Evolutionary conservation across 2,888 invertebrate species (phyloP), one percentile per base, ranked within the genome.

Genomic region (Gnatocerus cornutus): DNA sequence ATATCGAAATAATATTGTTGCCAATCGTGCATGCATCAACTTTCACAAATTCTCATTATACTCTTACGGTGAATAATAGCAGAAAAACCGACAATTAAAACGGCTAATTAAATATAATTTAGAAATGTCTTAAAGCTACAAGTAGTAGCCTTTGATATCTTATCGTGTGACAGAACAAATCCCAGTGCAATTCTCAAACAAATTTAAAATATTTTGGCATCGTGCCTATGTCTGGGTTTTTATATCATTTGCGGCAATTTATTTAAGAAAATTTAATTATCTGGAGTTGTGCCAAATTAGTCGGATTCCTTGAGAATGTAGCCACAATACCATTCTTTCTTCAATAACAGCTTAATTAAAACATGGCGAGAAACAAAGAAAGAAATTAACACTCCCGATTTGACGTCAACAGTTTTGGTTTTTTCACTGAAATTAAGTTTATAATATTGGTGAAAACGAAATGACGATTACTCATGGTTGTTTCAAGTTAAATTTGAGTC

Each of bases 251-350:
- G 77, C 72, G 71, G 78, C 76, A 79, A 81, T 81, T 80, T 80
- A 81, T 81, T 81, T 79, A 76, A 74, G 79, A 80, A 80, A 77
- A 73, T 81, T 81, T 82, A 82, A 82, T 83, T 81, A 79, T 77
- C 77, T 83, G 81, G 81, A 77, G 50, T 4, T 6, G 21, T 41
- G 72, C 81, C 82, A 82, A 82, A 81, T 81, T 81, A 79, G 79
- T 77, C 74, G 72, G 76, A 79, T 80, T 80, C 79, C 79, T 71
- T 59, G 67, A 69, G 70, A 50, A 63, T 45, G 48, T 55, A 59
- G 66, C 65, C 61, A 68, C 68, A 71, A 71, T 68, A 69, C 55
- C 52, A 52, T 48, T 61, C 61, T 37, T 61, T 61, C 50, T 61
- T 55, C 27, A 33, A 27, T 50, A 45, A 46, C 29, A 9, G 10